Evolutionary conservation across 1,140 invertebrate species (phyloP).

Genomic region (Subanguina moxae): DNA sequence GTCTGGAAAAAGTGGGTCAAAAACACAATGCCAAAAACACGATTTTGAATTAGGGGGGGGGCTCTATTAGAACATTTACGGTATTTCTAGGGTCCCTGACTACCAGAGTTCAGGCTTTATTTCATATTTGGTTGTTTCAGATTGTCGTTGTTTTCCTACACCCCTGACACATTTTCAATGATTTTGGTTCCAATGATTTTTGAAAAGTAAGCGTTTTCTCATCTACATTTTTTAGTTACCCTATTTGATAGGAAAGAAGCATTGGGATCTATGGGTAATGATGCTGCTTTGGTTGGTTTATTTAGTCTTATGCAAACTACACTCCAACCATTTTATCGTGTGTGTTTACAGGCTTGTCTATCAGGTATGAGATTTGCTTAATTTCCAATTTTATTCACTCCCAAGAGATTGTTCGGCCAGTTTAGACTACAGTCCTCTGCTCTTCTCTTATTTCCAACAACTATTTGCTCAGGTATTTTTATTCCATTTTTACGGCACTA

Average conservation of each 20-base stretch:
- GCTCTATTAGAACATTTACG: no score
- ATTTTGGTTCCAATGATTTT: constrained; percentile 90
- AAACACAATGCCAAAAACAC: no score
- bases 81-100: no score
- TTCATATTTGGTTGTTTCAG: no score
- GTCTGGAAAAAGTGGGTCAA: no score
- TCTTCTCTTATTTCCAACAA: constrained; percentile 98
- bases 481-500: no score
- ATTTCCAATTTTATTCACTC: no score
- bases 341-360: no score
- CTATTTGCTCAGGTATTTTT: constrained; percentile 82
- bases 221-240: not conserved
- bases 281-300: constrained; percentile 72
- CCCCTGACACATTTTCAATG: constrained; percentile 88
- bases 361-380: no score
- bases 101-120: no score
- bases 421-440: constrained; percentile 77
- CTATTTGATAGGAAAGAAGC: constrained; percentile 81
- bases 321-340: no score
- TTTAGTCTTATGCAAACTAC: constrained; percentile 56
- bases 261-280: constrained; percentile 97
- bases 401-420: constrained; percentile 66
- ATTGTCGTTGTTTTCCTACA: constrained; percentile 85
- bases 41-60: no score
- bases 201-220: constrained; percentile 73